Percentiles rank a stretch among this genome's conserved stretches.
Evolutionary conservation across 1,140 invertebrate genomes (phyloP).

Genomic region (Drosophila sproati): DNA sequence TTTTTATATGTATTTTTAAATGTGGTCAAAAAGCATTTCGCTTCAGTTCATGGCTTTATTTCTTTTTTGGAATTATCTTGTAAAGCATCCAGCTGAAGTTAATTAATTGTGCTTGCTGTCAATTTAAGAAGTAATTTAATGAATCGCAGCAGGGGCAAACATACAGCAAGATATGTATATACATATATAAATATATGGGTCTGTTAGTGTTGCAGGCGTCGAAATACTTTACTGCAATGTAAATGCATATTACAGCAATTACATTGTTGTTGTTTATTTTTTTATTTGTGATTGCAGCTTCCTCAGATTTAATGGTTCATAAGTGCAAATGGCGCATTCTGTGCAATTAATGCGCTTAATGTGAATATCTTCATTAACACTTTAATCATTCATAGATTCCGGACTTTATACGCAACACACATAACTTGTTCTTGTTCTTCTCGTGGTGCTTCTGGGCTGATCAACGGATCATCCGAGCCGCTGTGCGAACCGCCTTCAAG

Average conservation of each 20-base stretch:
- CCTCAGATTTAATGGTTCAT: constrained; percentile 14
- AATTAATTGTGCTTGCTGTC: constrained; percentile 17
- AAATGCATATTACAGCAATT: constrained; percentile 72
- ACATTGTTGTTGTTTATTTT: constrained; percentile 34
- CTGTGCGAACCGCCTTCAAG: constrained; percentile 49
- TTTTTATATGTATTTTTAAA: constrained; percentile 10
- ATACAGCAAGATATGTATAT: constrained; percentile 7
- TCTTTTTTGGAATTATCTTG: neutral
- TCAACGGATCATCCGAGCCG: neutral
- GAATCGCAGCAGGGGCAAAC: constrained; percentile 26
- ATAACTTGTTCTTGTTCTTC: neutral
- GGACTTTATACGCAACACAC: neutral
- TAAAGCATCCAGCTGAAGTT: constrained; percentile 18
- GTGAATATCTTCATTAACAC: constrained; percentile 54
- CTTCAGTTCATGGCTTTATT: neutral
- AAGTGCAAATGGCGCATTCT: constrained; percentile 29
- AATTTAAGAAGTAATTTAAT: constrained; percentile 32
- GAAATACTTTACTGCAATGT: constrained; percentile 53
- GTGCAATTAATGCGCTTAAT: constrained; percentile 49
- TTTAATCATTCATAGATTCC: constrained; percentile 20
- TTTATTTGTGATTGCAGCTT: constrained; percentile 3
- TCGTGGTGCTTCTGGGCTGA: neutral
- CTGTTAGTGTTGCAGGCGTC: constrained; percentile 1
- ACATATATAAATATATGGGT: constrained; percentile 1
- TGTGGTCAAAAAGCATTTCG: neutral